These are phyloP conservation scores for Zaprionus davidi DNA, from an alignment of 1,140 invertebrate species.

Conservation along the genomic window DNA sequence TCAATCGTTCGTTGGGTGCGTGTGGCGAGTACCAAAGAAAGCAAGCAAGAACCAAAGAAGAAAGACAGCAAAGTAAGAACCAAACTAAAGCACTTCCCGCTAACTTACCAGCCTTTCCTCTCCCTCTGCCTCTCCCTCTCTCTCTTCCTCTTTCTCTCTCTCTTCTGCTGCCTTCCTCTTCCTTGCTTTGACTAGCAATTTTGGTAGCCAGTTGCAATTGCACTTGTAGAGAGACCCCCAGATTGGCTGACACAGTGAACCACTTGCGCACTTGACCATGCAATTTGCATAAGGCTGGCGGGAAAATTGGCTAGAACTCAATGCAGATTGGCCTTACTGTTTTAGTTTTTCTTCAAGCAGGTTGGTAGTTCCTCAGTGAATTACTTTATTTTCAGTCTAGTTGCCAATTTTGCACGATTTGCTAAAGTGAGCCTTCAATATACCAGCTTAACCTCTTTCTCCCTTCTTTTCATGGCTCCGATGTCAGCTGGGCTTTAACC, in stretches of 20 bases:
- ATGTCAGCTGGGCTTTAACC: too few species aligned
- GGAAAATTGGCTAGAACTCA: slow-evolving; percentile 3
- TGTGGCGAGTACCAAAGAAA: slow-evolving; percentile 56
- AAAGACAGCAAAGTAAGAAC: slow-evolving; percentile 17
- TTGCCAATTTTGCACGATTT: not conserved
- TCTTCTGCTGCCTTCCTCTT: slow-evolving; percentile 5
- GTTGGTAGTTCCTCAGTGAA: not conserved
- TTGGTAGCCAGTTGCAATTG: slow-evolving; percentile 34
- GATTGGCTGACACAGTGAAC: slow-evolving; percentile 65
- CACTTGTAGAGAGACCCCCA: slow-evolving; percentile 28
- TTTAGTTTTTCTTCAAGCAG: not conserved
- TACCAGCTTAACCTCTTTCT: not conserved
- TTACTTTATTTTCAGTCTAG: not conserved
- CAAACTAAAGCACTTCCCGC: slow-evolving; percentile 66
- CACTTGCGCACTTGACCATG: slow-evolving; percentile 75
- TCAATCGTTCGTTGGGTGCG: slow-evolving; percentile 65
- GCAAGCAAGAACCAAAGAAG: not conserved
- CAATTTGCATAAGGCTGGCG: slow-evolving; percentile 66
- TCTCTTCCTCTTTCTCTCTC: not conserved
- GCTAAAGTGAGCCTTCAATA: not conserved
- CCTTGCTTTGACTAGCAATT: slow-evolving; percentile 41
- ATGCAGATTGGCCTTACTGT: slow-evolving; percentile 24
- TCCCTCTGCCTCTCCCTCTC: slow-evolving; percentile 21
- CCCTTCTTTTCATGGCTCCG: not conserved
- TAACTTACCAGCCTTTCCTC: not conserved